These are phyloP conservation scores for Nemapogon koenigi DNA, from an alignment of 2,888 invertebrate species.

Conservation along the genomic window DNA sequence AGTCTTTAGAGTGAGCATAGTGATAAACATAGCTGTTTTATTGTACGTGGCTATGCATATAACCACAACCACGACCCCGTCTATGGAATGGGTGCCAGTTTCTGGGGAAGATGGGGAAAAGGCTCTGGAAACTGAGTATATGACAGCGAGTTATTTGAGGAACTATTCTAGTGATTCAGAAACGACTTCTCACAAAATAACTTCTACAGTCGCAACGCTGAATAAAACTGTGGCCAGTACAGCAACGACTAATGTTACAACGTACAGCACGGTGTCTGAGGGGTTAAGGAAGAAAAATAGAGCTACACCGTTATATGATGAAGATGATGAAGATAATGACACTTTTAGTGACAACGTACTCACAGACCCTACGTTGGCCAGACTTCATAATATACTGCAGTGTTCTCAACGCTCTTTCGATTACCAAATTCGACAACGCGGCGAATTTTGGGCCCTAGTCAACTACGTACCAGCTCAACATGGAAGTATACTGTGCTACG, in stretches of 20 bases:
- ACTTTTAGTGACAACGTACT: conserved; percentile 43
- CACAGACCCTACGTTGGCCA: conserved; percentile 37
- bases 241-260: conserved; percentile 44
- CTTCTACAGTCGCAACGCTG: conserved; percentile 42
- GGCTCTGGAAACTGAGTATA: conserved; percentile 30
- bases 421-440: conserved; percentile 72
- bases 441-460: conserved; percentile 88
- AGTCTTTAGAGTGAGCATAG: conserved; percentile 76
- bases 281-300: conserved; percentile 40
- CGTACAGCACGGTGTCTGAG: conserved; percentile 46
- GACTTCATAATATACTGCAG: conserved; percentile 54
- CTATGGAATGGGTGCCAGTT: conserved; percentile 43
- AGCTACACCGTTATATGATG: conserved; percentile 35
- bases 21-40: conserved; percentile 74
- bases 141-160: conserved; percentile 29
- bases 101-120: conserved; percentile 41
- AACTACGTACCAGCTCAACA: conserved; percentile 82
- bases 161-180: conserved; percentile 36
- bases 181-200: conserved; percentile 26
- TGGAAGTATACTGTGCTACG: conserved; percentile 74
- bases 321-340: conserved; percentile 36
- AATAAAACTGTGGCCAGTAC: conserved; percentile 49
- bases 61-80: conserved; percentile 34
- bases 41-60: conserved; percentile 74
- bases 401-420: conserved; percentile 70